Evolutionary conservation across 35 echinoderm and acorn worm genomes (phyloP), one percentile per base, ranked within the genome.

Genomic region (Diadema setosum): DNA sequence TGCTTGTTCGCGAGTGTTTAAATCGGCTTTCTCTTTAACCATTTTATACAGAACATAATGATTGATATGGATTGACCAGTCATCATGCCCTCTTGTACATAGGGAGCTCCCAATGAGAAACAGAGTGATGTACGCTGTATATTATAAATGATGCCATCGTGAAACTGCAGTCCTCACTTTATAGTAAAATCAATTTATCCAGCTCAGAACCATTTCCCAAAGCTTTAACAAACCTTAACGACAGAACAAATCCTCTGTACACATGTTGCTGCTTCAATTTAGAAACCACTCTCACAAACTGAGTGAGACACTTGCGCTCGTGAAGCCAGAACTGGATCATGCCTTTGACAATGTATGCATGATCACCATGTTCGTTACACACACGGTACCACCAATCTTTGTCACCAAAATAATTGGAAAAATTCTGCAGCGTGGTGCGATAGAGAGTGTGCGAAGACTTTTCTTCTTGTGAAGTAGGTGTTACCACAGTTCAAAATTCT

Each of bases 321-420:
- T 70, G 40, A 7, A 91, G 63, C 88, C 88, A 91, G 36, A 91
- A 39, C 33, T 91, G 81, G 12, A 84, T 84, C 11, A 64, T 91
- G 2, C 49, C 67, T 44, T 91, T 64, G n/a, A 65, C 65, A 5
- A 91, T 60, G 26, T 39, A 91, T 1, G 88, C 80, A 73, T 40
- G 43, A 43, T 84, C 88, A 18, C 88, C 81, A 74, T 45, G 43
- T n/a, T 83, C 81, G 56, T 84, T 91, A 23, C 42, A 35, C 49
- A 91, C 37, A 7, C 44, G 57, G 45, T 32, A 74, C 81, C 81
- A 84, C 80, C 80, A 91, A 45, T 74, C 60, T 65, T 65, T 21
- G 8, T 69, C 42, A 58, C 55, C 58, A 1, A 91, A 55, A 73
- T 73, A 56, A 2, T 32, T 39, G n/a, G 73, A 46, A 20, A 89